Percentiles rank a stretch among this genome's conserved stretches.
Conservation (phyloP, 2,888 invertebrate genomes). For the Synanthedon vespiformis region DNA sequence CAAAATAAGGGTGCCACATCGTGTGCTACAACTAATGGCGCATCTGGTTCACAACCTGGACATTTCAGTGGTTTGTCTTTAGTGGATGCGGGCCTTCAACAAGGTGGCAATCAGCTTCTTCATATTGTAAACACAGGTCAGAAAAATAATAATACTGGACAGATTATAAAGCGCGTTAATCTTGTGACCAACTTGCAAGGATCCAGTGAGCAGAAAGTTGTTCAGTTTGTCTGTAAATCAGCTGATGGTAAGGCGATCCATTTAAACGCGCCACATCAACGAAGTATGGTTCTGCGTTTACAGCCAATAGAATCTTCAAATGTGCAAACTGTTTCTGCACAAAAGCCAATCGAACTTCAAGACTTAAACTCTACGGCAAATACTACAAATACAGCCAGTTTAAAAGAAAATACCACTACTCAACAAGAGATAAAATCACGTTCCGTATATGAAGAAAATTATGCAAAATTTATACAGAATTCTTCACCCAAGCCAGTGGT, state of each 20-base stretch:
- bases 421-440: constrained; percentile 62
- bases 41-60: constrained; percentile 30
- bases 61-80: constrained; percentile 52
- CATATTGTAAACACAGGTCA: constrained; percentile 61
- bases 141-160: constrained; percentile 42
- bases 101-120: constrained; percentile 57
- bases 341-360: constrained; percentile 35
- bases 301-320: constrained; percentile 53
- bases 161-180: constrained; percentile 61
- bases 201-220: constrained; percentile 63
- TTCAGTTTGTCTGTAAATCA: constrained; percentile 75
- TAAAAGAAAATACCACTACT: constrained; percentile 25
- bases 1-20: constrained; percentile 43
- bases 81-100: constrained; percentile 53
- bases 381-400: constrained; percentile 15
- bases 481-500: constrained; percentile 35
- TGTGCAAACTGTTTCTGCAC: constrained; percentile 19
- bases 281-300: constrained; percentile 61
- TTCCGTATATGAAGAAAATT: constrained; percentile 68
- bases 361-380: constrained; percentile 27
- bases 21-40: constrained; percentile 27
- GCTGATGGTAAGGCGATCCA: constrained; percentile 71
- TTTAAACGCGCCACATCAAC: constrained; percentile 63
- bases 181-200: constrained; percentile 62
- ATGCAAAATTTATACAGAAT: constrained; percentile 66